Conservation (phyloP, 2,888 invertebrate genomes). For the Cryptocephalus primarius region DNA sequence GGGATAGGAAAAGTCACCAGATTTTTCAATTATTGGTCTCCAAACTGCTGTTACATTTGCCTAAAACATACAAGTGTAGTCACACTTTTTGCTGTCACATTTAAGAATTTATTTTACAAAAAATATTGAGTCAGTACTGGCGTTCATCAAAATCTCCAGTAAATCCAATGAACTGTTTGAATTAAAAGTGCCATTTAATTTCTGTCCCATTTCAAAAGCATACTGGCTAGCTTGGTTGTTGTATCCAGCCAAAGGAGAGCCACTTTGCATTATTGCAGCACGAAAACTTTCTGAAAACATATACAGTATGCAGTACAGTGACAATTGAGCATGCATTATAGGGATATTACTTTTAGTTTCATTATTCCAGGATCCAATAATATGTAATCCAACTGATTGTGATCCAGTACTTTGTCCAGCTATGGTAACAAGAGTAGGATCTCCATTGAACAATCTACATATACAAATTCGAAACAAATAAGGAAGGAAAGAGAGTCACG, state of each 20-base stretch:
- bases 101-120: no score
- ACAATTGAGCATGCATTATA: no score
- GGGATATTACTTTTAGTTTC: background rate
- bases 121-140: background rate
- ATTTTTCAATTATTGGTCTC: slow-evolving; percentile 3
- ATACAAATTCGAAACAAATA: no score
- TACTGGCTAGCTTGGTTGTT: slow-evolving; percentile 1
- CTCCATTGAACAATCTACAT: no score
- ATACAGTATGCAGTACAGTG: no score
- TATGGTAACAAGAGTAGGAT: background rate
- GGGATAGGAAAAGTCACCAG: slow-evolving; percentile 2
- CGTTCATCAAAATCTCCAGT: background rate
- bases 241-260: slow-evolving; percentile 1
- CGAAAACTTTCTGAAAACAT: slow-evolving; percentile 8
- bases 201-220: slow-evolving; percentile 5
- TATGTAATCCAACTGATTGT: background rate
- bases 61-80: background rate
- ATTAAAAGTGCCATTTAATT: slow-evolving; percentile 6
- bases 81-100: no score
- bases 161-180: background rate
- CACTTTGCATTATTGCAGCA: slow-evolving; percentile 11
- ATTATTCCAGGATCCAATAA: background rate
- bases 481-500: no score
- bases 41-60: slow-evolving; percentile 1
- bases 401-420: background rate